phyloP scores from a whole-genome alignment of 2,888 invertebrate species.

The Acanthosepion pharaonis region DNA sequence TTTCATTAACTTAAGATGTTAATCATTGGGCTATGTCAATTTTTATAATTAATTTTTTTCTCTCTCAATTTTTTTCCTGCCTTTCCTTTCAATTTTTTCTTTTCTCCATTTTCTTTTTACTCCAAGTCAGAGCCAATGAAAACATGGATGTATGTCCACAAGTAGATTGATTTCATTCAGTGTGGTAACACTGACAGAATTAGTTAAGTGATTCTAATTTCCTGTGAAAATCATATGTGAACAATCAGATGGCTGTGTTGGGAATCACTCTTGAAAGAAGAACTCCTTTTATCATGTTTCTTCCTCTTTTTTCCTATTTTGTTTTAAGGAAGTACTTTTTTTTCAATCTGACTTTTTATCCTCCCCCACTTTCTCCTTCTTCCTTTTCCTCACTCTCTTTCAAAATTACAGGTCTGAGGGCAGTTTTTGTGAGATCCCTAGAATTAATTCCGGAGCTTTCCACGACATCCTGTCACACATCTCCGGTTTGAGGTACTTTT shows the following conservation, averaged over 20 bases:
- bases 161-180: neutral
- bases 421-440: constrained; percentile 44
- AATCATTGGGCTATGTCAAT: neutral
- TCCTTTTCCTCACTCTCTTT: neutral
- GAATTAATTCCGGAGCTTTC: constrained; percentile 46
- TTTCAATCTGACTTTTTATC: neutral
- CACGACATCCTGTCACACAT: constrained; percentile 40
- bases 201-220: constrained; percentile 40
- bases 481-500: constrained; percentile 39
- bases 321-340: neutral
- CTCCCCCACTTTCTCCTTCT: neutral
- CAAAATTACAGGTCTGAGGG: constrained; percentile 47
- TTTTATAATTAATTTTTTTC: constrained; percentile 37
- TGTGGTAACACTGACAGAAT: constrained; percentile 24
- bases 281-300: neutral
- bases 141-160: constrained; percentile 14
- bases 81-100: neutral
- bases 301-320: neutral
- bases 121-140: constrained; percentile 33
- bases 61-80: neutral
- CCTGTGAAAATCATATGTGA: constrained; percentile 39
- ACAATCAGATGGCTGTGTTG: constrained; percentile 36
- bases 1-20: neutral
- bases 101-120: neutral
- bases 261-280: neutral